phyloP scores from a whole-genome alignment of 2,113 vertebrate species.

The Ochotona princeps region DNA sequence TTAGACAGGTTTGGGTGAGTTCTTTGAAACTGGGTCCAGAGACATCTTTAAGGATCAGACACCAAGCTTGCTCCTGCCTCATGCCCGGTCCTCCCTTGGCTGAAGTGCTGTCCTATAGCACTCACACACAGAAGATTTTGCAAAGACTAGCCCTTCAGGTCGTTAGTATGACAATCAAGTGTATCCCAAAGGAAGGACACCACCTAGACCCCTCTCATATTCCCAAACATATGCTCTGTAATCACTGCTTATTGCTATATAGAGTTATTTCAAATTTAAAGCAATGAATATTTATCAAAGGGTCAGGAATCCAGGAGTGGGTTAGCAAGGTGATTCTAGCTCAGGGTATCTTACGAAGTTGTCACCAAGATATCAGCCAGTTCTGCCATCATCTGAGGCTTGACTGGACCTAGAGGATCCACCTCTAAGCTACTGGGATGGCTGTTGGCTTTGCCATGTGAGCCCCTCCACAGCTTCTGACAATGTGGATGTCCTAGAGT shows the following conservation, averaged over 20 bases:
- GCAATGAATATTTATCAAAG: neutral
- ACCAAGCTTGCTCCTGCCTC: neutral
- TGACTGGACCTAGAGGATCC: neutral
- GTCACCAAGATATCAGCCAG: neutral
- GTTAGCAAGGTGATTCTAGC: neutral
- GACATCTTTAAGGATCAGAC: neutral
- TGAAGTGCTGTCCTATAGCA: neutral
- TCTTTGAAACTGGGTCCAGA: neutral
- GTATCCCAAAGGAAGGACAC: neutral
- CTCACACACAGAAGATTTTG: neutral
- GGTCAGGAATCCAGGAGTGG: neutral
- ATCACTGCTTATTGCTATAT: neutral
- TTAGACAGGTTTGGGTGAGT: neutral
- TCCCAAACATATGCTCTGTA: neutral
- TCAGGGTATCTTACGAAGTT: neutral
- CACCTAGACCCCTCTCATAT: neutral
- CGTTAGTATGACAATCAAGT: neutral
- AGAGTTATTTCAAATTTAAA: slow-evolving; percentile 34
- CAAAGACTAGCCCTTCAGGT: neutral
- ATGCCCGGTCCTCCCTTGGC: neutral
- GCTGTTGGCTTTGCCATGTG: neutral
- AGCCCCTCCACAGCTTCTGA: neutral
- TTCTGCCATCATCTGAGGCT: neutral
- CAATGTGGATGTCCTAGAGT: neutral
- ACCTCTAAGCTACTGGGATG: neutral